Base-by-base conservation (phyloP, 1,140 invertebrate genomes). In the Gerris buenoi region DNA sequence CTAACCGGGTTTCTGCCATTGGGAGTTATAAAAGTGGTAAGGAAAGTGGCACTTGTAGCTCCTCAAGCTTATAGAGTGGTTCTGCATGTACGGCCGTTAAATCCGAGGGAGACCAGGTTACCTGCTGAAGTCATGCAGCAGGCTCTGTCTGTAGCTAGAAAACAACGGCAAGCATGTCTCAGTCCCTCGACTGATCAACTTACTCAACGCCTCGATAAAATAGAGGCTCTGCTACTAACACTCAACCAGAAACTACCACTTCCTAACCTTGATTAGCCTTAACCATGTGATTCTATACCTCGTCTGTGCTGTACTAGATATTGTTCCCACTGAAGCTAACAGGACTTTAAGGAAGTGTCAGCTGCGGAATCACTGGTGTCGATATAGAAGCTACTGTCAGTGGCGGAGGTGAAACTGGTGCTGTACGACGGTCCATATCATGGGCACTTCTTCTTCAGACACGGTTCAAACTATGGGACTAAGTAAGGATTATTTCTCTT, bases 261-360 rank as follows among this genome's bases (percentile, higher is more conserved):
- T 13, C 46, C n/a, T 56, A 56, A 56, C n/a, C 10, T 13, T 56
- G 46, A 13, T 56, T 13, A 13, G 10, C n/a, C 46, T 56, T 56
- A 10, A n/a, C 10, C n/a, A n/a, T n/a, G n/a, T n/a, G n/a, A n/a
- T n/a, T n/a, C n/a, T n/a, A n/a, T n/a, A n/a, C 58, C 23, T n/a
- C 46, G 10, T 56, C 10, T 29, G 28, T 29, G 22, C 46, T 28
- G 25, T 23, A 25, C 63, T n/a, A 64, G 81, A 86, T 88, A 75
- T 76, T 97, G 68, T 94, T 91, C 76, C 95, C 95, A 3, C 79
- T 98, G 60, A 82, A 89, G 70, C 89, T 96, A 73, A 84, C 85
- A 66, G 82, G 84, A 25, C 82, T 91, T 82, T 72, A 88, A 62
- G 82, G 85, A 29, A n/a, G n/a, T n/a, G n/a, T n/a, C n/a, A n/a